Conservation (phyloP, 2,113 vertebrate genomes). For the Chunga burmeisteri region DNA sequence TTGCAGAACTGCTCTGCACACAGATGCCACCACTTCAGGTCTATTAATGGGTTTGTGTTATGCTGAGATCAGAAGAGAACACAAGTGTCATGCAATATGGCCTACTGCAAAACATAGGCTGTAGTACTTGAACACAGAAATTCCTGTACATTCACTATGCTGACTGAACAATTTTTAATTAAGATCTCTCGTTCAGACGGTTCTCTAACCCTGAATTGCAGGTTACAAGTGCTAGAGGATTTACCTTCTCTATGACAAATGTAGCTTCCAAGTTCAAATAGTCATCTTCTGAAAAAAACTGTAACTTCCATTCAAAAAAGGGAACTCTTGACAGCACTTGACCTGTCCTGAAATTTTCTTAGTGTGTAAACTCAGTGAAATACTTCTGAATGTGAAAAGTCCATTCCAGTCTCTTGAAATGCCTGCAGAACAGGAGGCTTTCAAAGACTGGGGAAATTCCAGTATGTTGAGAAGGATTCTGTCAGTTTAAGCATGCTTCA, state of each 20-base stretch:
- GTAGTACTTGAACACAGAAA: neutral
- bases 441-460: neutral
- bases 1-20: neutral
- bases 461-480: neutral
- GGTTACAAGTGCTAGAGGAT: neutral
- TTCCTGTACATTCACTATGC: neutral
- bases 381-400: neutral
- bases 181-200: neutral
- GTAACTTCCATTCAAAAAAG: neutral
- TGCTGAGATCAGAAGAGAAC: neutral
- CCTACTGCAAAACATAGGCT: neutral
- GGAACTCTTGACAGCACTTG: neutral
- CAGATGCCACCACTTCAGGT: neutral
- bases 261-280: neutral
- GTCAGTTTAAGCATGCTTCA: neutral
- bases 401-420: neutral
- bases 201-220: neutral
- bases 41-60: neutral
- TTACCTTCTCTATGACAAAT: neutral
- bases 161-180: neutral
- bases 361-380: neutral
- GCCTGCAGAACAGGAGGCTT: neutral
- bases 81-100: fast-evolving
- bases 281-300: neutral
- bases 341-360: neutral